Percentiles rank a stretch among this genome's conserved stretches.
phyloP scores from a whole-genome alignment of 2,113 vertebrate genomes.

The Petaurus breviceps region DNA sequence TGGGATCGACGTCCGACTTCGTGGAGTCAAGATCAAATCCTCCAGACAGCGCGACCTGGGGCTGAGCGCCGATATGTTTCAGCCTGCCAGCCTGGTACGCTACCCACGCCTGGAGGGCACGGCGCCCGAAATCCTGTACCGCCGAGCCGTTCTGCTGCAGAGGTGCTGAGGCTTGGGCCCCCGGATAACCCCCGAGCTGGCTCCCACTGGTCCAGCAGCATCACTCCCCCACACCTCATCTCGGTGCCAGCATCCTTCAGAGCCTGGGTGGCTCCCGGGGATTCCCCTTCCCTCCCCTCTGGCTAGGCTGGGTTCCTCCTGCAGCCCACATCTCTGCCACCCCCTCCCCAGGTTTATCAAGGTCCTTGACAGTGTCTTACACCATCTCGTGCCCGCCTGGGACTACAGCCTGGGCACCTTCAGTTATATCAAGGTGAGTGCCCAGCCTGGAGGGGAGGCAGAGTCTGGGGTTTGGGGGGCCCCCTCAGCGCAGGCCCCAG shows the following conservation, averaged over 20 bases:
- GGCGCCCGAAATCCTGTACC: conserved; percentile 92
- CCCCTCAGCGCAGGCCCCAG: not conserved
- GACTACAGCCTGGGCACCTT: conserved; percentile 96
- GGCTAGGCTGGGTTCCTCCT: not conserved
- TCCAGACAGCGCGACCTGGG: conserved; percentile 95
- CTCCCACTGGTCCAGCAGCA: conserved; percentile 80
- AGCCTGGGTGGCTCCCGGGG: not conserved
- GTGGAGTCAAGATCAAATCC: conserved; percentile 97
- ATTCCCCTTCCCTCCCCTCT: not conserved
- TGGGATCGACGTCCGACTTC: conserved; percentile 96
- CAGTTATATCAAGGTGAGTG: conserved; percentile 93
- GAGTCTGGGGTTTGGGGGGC: no score
- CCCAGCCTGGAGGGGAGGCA: not conserved
- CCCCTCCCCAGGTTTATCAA: conserved; percentile 91
- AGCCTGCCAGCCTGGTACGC: conserved; percentile 93
- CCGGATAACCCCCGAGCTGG: no score
- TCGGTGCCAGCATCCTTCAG: not conserved
- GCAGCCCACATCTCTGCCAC: not conserved
- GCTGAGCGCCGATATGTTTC: conserved; percentile 95
- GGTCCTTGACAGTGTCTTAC: conserved; percentile 92
- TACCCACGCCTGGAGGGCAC: conserved; percentile 97
- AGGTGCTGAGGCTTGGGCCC: conserved; percentile 86
- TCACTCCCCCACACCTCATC: not conserved
- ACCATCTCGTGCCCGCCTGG: conserved; percentile 96
- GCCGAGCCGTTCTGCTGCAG: conserved; percentile 92